A percentile compares a stretch with the other conserved stretches of the same genome.
These are phyloP conservation scores for Drosophila trichaetosa DNA, from an alignment of 2,888 invertebrate genomes.

Conservation along the genomic window DNA sequence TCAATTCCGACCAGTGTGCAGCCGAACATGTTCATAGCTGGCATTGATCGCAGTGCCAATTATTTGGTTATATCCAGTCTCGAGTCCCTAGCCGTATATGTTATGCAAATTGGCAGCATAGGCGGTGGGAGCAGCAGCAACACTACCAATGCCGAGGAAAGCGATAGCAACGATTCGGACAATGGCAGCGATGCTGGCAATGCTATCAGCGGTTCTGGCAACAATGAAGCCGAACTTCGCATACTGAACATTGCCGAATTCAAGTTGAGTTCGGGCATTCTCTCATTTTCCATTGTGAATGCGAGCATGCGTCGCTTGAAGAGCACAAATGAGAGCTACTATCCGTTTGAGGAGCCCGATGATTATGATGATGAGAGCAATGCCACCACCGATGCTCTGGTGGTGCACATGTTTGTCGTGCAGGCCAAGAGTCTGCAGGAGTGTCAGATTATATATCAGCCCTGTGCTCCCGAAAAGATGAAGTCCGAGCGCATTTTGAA, in stretches of 20 bases:
- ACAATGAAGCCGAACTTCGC: conserved; percentile 85
- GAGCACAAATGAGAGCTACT: conserved; percentile 84
- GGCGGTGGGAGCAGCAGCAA: conserved; percentile 85
- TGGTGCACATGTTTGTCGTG: conserved; percentile 90
- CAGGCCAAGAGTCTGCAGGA: conserved; percentile 96
- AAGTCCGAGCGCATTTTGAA: conserved; percentile 72
- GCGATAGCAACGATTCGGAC: conserved; percentile 49
- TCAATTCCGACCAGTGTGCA: conserved; percentile 48
- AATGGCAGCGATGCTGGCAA: conserved; percentile 35
- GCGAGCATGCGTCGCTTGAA: conserved; percentile 87
- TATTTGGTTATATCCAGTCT: conserved; percentile 96
- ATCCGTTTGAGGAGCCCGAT: conserved; percentile 86
- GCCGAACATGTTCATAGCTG: conserved; percentile 86
- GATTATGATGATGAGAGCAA: conserved; percentile 87
- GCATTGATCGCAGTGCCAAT: conserved; percentile 93
- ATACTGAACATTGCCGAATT: conserved; percentile 94
- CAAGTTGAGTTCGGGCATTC: conserved; percentile 92
- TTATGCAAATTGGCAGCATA: conserved; percentile 89
- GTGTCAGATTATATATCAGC: conserved; percentile 89
- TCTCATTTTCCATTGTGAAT: conserved; percentile 95
- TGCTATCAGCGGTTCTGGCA: conserved; percentile 28
- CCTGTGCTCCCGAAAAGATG: conserved; percentile 83
- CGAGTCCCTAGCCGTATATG: conserved; percentile 92
- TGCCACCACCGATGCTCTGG: conserved; percentile 85
- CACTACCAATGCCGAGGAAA: conserved; percentile 14